Evolutionary conservation across 1,140 invertebrate species (phyloP).

Genomic region (Nasonia giraulti): DNA sequence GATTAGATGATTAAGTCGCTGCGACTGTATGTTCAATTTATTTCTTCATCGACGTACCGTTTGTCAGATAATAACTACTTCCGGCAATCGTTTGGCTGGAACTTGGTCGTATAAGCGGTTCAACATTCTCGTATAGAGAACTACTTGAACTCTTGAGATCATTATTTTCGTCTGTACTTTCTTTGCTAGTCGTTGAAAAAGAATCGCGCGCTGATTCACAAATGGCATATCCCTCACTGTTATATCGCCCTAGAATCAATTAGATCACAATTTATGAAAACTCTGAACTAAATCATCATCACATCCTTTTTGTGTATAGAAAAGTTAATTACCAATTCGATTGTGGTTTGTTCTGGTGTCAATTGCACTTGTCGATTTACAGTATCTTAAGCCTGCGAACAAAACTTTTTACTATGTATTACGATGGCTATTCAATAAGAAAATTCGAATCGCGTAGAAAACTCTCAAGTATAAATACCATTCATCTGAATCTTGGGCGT

Average conservation of each 20-base stretch:
- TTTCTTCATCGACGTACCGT: slow-evolving; percentile 1
- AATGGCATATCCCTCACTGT: slow-evolving; percentile 57
- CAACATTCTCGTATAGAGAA: slow-evolving; percentile 63
- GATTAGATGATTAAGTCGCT: background rate
- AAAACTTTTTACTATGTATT: slow-evolving; percentile 51
- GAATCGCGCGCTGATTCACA: slow-evolving; percentile 53
- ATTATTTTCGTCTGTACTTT: slow-evolving; percentile 53
- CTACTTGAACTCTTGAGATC: slow-evolving; percentile 56
- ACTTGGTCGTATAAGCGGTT: slow-evolving; percentile 57
- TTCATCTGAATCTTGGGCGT: slow-evolving; percentile 55
- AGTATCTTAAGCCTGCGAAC: slow-evolving; percentile 61
- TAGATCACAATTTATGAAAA: background rate
- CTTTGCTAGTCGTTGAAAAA: slow-evolving; percentile 49
- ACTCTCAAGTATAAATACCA: slow-evolving; percentile 51
- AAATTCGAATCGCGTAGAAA: slow-evolving; percentile 8
- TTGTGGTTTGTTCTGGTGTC: slow-evolving; percentile 55
- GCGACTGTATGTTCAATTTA: background rate
- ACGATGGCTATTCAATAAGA: background rate
- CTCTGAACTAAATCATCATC: background rate
- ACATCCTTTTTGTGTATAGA: background rate
- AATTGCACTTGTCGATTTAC: slow-evolving; percentile 65
- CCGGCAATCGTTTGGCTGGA: slow-evolving; percentile 53
- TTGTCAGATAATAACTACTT: slow-evolving; percentile 52
- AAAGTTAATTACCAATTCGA: slow-evolving; percentile 55
- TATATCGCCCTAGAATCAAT: slow-evolving; percentile 56